phyloP scores from a whole-genome alignment of 2,797 vertebrate species.

The Buphagus erythrorhynchus region DNA sequence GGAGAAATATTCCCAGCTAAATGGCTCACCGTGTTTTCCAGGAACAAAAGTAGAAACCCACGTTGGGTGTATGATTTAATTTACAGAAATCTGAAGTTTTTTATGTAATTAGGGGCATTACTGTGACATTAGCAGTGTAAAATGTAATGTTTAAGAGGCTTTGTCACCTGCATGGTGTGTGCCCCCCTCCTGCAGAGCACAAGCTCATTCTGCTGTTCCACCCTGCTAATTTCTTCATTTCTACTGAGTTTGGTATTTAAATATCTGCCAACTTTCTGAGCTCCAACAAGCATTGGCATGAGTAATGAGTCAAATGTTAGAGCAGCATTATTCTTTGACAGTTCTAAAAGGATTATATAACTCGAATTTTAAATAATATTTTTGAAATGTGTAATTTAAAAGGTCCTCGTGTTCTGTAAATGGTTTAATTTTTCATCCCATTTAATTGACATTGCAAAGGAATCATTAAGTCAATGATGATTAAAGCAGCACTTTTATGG shows the following conservation, averaged over 20 bases:
- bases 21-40: not conserved
- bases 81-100: not conserved
- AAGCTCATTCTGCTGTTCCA: conserved; percentile 50
- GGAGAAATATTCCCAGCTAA: not conserved
- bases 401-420: conserved; percentile 54
- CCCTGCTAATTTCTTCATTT: conserved; percentile 68
- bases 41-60: conserved; percentile 55
- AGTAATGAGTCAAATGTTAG: conserved; percentile 73
- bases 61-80: not conserved
- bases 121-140: not conserved
- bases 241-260: conserved; percentile 66
- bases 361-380: conserved; percentile 56
- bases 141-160: not conserved
- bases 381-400: conserved; percentile 74
- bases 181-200: not conserved
- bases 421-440: conserved; percentile 58
- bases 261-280: conserved; percentile 65
- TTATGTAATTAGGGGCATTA: conserved; percentile 9
- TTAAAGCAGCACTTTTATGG: conserved; percentile 32
- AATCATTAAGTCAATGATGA: conserved; percentile 50
- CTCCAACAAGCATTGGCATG: conserved; percentile 74
- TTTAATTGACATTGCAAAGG: conserved; percentile 50
- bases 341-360: conserved; percentile 73
- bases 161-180: not conserved
- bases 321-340: conserved; percentile 73